Conservation (phyloP, 2,113 vertebrate genomes). For the Hypocryptadius cinnamomeus region DNA sequence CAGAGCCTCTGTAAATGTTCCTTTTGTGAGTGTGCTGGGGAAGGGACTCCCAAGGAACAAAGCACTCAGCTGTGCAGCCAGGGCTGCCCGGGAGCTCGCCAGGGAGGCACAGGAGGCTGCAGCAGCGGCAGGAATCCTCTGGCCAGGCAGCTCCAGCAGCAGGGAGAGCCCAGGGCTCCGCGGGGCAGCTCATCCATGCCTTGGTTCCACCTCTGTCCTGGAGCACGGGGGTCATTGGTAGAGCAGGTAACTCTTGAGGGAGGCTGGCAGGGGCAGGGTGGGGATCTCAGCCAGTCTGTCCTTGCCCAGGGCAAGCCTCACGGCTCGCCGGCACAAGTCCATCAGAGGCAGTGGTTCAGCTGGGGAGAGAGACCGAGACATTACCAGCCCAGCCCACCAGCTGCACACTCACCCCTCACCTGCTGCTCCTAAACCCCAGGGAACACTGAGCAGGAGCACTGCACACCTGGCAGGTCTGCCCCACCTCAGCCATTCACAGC, state of each 20-base stretch:
- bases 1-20: not conserved
- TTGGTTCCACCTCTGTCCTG: not conserved
- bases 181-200: not conserved
- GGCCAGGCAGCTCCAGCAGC: not conserved
- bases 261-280: slow-evolving; percentile 85
- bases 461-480: not conserved
- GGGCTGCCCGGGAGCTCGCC: not conserved
- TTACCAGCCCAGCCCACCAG: not conserved
- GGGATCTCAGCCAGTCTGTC: slow-evolving; percentile 89
- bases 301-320: slow-evolving; percentile 89
- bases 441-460: no score
- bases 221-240: slow-evolving; percentile 82
- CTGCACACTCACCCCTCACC: no score
- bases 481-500: not conserved
- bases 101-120: not conserved
- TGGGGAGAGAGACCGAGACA: slow-evolving; percentile 32
- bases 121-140: not conserved
- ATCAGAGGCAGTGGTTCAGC: slow-evolving; percentile 96
- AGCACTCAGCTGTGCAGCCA: not conserved
- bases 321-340: slow-evolving; percentile 93
- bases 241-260: slow-evolving; percentile 97
- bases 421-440: no score
- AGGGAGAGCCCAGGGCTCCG: slow-evolving; percentile 36
- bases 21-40: not conserved
- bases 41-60: not conserved